Evolutionary conservation across 2,113 vertebrate species (phyloP), one percentile per base, ranked within the genome.

Genomic region (Meles meles): DNA sequence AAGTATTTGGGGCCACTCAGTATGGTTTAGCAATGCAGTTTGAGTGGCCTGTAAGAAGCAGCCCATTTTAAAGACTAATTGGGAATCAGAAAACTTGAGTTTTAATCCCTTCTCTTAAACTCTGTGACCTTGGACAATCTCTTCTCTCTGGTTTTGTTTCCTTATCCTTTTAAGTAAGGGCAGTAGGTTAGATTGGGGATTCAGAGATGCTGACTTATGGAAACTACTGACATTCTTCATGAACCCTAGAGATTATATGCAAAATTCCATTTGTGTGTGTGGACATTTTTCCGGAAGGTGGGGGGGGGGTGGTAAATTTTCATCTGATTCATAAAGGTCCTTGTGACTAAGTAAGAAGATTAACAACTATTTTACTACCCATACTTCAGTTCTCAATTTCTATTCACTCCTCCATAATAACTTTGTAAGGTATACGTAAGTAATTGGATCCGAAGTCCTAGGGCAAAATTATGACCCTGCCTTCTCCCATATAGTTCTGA

Each of bases 171-270:
- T 69, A 92, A 89, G 39, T 72, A 71, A 92, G 5, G n/a, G 49
- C 37, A 89, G 29, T 90, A 67, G 23, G 11, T 88, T n/a, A 74
- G 15, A 88, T 55, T 49, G 79, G 55, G 55, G 44, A 89, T 93
- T 91, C 65, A 94, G 59, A 97, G 49, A 42, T 77, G 29, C 74
- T 79, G 81, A 85, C 55, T 90, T 93, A 89, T 18, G 82, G 94
- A 88, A 65, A 6, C 11, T 79, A 42, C 18, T 47, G 71, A 63
- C 18, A 17, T 14, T 93, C 34, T 94, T 77, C 23, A 37, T 63
- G 57, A 93, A 37, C 20, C 29, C 23, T 27, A 65, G 71, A 39
- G 27, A 88, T 79, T 87, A 91, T 23, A 65, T n/a, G 7, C 63
- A 93, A 89, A 95, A 85, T 39, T 77, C 31, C 39, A 39, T 34